phyloP scores from a whole-genome alignment of 2,113 vertebrate species.

The Engystomops pustulosus region DNA sequence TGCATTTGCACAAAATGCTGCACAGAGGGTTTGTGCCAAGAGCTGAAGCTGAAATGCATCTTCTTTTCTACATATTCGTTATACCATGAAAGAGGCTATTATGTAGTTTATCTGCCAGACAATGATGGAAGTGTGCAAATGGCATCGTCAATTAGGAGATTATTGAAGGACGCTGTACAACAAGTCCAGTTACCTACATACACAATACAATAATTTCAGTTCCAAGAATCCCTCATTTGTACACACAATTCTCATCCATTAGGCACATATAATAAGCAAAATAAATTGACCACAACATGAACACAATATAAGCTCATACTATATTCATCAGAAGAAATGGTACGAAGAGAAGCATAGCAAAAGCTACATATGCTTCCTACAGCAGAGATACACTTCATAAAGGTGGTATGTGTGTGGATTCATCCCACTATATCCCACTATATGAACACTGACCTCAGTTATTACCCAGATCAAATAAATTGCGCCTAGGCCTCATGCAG shows the following conservation, averaged over 20 bases:
- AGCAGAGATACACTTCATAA: no score
- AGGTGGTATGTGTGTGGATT: no score
- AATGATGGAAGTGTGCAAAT: slow-evolving; percentile 38
- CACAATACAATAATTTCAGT: neutral
- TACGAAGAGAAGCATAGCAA: no score
- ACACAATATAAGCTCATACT: no score
- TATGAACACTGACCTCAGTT: no score
- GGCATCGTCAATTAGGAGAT: slow-evolving; percentile 11
- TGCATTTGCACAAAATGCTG: slow-evolving; percentile 16
- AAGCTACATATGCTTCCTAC: no score
- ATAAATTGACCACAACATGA: no score
- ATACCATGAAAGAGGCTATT: neutral
- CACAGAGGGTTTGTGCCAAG: neutral
- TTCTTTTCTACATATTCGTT: neutral
- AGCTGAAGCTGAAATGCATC: neutral
- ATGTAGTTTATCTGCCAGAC: rapidly evolving
- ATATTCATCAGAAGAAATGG: no score
- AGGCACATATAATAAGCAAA: neutral
- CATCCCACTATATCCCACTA: no score
- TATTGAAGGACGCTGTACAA: neutral
- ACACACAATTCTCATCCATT: neutral
- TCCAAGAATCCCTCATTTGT: slow-evolving; percentile 3
- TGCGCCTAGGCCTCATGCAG: no score
- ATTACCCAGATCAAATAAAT: no score
- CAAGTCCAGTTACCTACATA: slow-evolving; percentile 19